These are phyloP conservation scores for Caenorhabditis becei DNA, from an alignment of 2,888 invertebrate genomes.

Conservation along the genomic window DNA sequence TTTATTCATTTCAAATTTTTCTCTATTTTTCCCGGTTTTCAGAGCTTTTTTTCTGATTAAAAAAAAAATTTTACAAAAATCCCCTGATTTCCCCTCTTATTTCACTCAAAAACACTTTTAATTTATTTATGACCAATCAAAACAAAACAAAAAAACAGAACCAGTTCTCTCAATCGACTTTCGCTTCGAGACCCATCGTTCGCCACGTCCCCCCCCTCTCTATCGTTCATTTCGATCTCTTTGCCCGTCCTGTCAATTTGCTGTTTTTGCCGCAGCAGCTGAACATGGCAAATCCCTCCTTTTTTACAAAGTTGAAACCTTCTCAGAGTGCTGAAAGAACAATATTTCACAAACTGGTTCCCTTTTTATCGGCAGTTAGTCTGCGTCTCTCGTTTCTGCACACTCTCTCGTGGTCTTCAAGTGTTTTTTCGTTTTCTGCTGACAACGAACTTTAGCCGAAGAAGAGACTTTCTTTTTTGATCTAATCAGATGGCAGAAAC, in stretches of 20 bases:
- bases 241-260: conserved; percentile 9
- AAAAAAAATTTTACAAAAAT: too few relatives aligned
- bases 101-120: background rate
- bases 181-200: background rate
- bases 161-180: background rate
- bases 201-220: conserved; percentile 4
- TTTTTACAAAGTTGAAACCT: conserved; percentile 15
- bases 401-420: too few relatives aligned
- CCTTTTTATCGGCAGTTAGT: background rate
- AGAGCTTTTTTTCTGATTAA: too few relatives aligned
- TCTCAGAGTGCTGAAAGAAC: background rate
- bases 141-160: background rate
- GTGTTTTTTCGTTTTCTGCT: background rate
- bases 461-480: background rate
- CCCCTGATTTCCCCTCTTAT: background rate
- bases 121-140: too few relatives aligned
- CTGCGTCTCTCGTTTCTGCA: too few relatives aligned
- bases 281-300: too few relatives aligned
- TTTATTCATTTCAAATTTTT: too few relatives aligned
- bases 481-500: background rate
- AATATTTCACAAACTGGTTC: conserved; percentile 18
- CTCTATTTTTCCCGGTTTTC: too few relatives aligned
- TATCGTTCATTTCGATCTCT: background rate
- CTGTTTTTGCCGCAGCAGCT: conserved; percentile 18
- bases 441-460: background rate